Conservation (phyloP, 37 sponge, comb jelly and placozoan genomes). For the Aplysina aerophoba region DNA sequence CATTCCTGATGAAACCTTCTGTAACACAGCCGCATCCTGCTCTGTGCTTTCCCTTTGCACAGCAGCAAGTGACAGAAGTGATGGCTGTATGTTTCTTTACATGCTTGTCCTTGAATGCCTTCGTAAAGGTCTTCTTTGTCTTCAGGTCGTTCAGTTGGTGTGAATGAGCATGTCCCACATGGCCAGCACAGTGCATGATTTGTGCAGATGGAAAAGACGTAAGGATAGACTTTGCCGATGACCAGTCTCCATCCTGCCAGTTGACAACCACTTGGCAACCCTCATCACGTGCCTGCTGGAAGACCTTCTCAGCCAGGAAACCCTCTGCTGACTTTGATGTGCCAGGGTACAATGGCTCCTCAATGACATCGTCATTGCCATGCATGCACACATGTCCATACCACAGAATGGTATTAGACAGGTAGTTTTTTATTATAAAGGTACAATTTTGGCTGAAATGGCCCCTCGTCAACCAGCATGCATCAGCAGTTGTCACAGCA, state of each 20-base stretch:
- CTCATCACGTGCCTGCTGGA: slow-evolving; percentile 37
- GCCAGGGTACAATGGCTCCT: slow-evolving; percentile 41
- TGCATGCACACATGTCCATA: slow-evolving; percentile 28
- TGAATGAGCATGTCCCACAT: slow-evolving; percentile 27
- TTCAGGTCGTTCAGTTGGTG: neutral
- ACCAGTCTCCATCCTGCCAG: slow-evolving; percentile 56
- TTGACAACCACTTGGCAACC: slow-evolving; percentile 15
- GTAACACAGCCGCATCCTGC: slow-evolving; percentile 46
- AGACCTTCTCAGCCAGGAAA: slow-evolving; percentile 20
- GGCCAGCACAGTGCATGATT: slow-evolving; percentile 42
- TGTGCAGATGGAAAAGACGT: slow-evolving; percentile 1
- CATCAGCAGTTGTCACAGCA: slow-evolving; percentile 45
- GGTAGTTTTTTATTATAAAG: slow-evolving; percentile 40
- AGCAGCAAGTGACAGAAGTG: slow-evolving; percentile 23
- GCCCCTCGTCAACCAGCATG: slow-evolving; percentile 27
- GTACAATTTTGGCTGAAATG: slow-evolving; percentile 30
- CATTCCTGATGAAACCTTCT: slow-evolving; percentile 28
- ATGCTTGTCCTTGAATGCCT: no score
- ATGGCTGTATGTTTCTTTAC: neutral
- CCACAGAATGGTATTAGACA: slow-evolving; percentile 28
- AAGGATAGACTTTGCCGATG: slow-evolving; percentile 14
- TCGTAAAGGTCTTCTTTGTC: neutral
- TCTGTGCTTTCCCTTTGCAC: slow-evolving; percentile 17
- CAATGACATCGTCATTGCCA: slow-evolving; percentile 22
- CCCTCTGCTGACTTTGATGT: slow-evolving; percentile 48